These are phyloP conservation scores for Sebastes vulpes DNA, from an alignment of 2,797 vertebrate species.

Conservation along the genomic window DNA sequence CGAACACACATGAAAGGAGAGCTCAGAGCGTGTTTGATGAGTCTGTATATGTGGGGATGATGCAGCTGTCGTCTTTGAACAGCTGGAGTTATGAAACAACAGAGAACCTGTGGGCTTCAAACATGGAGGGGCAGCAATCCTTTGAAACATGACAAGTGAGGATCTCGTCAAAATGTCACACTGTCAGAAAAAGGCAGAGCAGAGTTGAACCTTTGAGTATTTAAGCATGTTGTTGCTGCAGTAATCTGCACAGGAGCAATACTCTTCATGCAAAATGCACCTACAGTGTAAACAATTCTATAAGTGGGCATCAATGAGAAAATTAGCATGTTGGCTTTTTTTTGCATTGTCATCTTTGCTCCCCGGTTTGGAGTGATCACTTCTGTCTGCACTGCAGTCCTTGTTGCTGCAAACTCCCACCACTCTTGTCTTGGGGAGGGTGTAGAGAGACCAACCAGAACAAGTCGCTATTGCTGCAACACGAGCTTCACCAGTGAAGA, in stretches of 20 bases:
- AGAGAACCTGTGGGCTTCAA: conserved; percentile 64
- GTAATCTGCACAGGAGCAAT: neutral
- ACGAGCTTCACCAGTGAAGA: neutral
- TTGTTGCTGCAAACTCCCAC: neutral
- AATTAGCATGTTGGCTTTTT: neutral
- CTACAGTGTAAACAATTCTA: neutral
- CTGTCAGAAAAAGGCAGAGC: conserved; percentile 34
- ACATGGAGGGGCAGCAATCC: conserved; percentile 34
- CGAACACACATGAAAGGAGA: conserved; percentile 74
- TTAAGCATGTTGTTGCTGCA: neutral
- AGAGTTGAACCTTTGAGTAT: conserved; percentile 20
- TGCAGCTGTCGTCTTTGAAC: conserved; percentile 52
- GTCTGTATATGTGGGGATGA: conserved; percentile 17
- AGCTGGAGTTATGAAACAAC: conserved; percentile 49
- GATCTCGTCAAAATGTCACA: conserved; percentile 65
- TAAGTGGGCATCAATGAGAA: too few relatives aligned
- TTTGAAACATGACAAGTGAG: conserved; percentile 62
- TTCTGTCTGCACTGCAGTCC: conserved; percentile 10
- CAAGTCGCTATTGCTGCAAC: conserved; percentile 7
- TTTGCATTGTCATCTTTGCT: neutral
- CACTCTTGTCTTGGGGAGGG: neutral
- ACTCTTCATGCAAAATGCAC: neutral
- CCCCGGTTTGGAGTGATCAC: neutral
- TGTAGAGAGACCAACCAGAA: neutral
- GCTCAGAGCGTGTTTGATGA: conserved; percentile 52